Conservation (phyloP, 2,797 vertebrate species). For the Alauda arvensis region DNA sequence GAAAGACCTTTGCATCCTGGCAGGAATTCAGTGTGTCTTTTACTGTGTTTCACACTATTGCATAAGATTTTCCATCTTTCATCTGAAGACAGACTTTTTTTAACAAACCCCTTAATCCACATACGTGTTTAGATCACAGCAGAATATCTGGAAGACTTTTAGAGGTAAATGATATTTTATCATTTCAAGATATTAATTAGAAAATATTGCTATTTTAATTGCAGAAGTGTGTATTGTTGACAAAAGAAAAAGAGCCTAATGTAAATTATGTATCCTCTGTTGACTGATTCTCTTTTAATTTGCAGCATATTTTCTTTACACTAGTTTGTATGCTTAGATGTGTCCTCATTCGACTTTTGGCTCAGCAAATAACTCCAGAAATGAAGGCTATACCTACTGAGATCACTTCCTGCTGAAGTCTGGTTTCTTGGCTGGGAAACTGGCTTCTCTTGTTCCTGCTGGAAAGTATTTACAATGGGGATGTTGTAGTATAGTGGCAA, state of each 20-base stretch:
- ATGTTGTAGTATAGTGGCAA: constrained; percentile 60
- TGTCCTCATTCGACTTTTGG: constrained; percentile 62
- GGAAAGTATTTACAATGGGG: constrained; percentile 67
- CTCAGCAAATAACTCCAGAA: constrained; percentile 55
- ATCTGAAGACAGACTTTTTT: not conserved
- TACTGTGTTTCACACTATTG: not conserved
- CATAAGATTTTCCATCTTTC: not conserved
- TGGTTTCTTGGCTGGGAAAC: constrained; percentile 62
- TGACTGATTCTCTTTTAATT: constrained; percentile 22
- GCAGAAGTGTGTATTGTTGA: not conserved
- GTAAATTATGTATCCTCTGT: not conserved
- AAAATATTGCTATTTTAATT: constrained; percentile 4
- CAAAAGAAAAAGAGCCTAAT: not conserved
- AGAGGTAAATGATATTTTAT: not conserved
- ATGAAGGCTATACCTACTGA: constrained; percentile 53
- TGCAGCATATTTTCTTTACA: constrained; percentile 45
- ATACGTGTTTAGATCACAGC: not conserved
- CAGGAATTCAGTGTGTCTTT: not conserved
- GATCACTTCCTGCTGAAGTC: constrained; percentile 67
- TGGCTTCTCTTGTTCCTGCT: constrained; percentile 62
- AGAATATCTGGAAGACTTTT: not conserved
- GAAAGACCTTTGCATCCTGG: not conserved
- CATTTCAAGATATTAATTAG: not conserved
- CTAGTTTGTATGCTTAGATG: constrained; percentile 21
- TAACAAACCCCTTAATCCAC: not conserved